These are phyloP conservation scores for Caerostris extrusa DNA, from an alignment of 1,140 invertebrate genomes.

Conservation along the genomic window DNA sequence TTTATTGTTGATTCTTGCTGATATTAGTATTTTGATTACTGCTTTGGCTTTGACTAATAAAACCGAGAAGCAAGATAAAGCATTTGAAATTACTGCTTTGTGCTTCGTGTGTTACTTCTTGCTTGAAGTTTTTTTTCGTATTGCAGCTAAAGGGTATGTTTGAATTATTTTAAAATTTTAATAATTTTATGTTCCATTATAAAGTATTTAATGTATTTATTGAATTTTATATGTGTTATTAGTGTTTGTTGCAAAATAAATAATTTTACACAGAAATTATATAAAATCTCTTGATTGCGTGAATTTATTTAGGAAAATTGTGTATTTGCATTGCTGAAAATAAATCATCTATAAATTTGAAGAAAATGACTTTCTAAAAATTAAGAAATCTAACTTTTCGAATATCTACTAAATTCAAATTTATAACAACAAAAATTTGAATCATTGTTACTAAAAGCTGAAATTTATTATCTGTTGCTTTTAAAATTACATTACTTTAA, in stretches of 20 bases:
- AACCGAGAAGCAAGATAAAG: constrained; percentile 69
- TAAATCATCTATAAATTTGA: too few relatives aligned
- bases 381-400: too few relatives aligned
- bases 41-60: constrained; percentile 80
- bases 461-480: too few relatives aligned
- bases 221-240: not conserved
- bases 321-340: too few relatives aligned
- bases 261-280: not conserved
- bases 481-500: too few relatives aligned
- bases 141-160: constrained; percentile 82
- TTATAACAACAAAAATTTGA: too few relatives aligned
- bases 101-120: constrained; percentile 82
- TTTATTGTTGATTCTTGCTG: constrained; percentile 81
- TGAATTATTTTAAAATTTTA: not conserved
- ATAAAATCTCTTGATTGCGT: not conserved
- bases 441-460: too few relatives aligned
- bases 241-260: not conserved
- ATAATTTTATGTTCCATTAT: too few relatives aligned
- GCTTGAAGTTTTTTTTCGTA: constrained; percentile 81
- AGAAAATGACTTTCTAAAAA: too few relatives aligned
- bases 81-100: constrained; percentile 79
- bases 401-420: too few relatives aligned
- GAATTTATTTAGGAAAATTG: too few relatives aligned
- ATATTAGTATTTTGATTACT: constrained; percentile 81
- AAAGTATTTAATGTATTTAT: too few relatives aligned